Conservation (phyloP, 2,113 vertebrate species). For the Zingel zingel region DNA sequence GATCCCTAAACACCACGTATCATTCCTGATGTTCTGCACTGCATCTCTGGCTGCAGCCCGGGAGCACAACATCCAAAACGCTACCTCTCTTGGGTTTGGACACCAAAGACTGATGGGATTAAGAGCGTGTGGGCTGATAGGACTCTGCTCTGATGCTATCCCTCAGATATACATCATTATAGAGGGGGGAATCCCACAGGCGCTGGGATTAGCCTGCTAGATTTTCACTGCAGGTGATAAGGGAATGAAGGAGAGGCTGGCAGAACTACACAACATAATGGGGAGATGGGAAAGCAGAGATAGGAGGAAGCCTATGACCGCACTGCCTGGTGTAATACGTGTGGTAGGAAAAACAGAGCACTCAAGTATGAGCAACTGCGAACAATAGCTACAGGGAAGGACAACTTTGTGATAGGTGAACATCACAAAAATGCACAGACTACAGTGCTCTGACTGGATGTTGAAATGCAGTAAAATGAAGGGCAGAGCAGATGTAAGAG, state of each 20-base stretch:
- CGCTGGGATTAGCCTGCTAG: conserved; percentile 74
- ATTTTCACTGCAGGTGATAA: conserved; percentile 81
- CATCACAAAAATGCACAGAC: conserved; percentile 1
- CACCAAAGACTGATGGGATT: conserved; percentile 80
- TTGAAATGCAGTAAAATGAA: conserved; percentile 33
- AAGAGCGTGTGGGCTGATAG: conserved; percentile 78
- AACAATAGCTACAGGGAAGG: conserved; percentile 72
- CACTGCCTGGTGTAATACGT: conserved; percentile 49
- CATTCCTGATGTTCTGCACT: conserved; percentile 54
- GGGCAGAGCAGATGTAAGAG: conserved; percentile 21
- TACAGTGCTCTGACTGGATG: conserved; percentile 32
- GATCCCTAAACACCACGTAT: conserved; percentile 64
- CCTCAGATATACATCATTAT: conserved; percentile 81
- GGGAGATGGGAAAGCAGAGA: conserved; percentile 71
- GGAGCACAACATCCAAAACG: conserved; percentile 58
- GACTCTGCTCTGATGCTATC: conserved; percentile 78
- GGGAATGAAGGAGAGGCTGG: conserved; percentile 63
- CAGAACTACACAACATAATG: conserved; percentile 75
- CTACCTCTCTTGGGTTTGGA: conserved; percentile 62
- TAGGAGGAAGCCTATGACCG: conserved; percentile 67
- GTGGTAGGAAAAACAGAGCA: conserved; percentile 50
- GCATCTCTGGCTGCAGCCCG: conserved; percentile 46
- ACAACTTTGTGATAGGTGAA: conserved; percentile 65
- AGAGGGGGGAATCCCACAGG: conserved; percentile 75
- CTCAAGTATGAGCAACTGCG: conserved; percentile 56